Evolutionary conservation across 2,888 invertebrate genomes (phyloP).

Genomic region (Tachina lurida): DNA sequence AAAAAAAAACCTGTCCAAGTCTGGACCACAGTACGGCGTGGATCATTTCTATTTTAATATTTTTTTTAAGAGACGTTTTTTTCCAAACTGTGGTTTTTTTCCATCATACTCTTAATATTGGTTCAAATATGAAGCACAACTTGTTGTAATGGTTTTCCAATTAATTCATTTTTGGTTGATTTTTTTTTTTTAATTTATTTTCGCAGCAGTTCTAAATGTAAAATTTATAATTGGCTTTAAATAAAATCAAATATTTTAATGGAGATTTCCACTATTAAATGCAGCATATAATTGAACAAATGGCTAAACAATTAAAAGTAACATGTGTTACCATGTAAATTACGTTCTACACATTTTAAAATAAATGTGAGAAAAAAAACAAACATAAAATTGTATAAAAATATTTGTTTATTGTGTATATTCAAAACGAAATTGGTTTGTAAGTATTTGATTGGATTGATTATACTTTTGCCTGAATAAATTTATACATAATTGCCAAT

Average conservation of each 20-base stretch:
- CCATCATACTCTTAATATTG: conserved; percentile 53
- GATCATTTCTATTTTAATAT: conserved; percentile 51
- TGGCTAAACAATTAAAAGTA: conserved; percentile 58
- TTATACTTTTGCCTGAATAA: conserved; percentile 80
- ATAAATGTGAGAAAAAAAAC: conserved; percentile 7
- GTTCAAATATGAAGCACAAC: conserved; percentile 38
- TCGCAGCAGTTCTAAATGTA: conserved; percentile 18
- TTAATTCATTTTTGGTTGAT: conserved; percentile 31
- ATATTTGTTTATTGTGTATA: conserved; percentile 30
- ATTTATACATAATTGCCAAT: conserved; percentile 81
- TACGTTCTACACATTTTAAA: conserved; percentile 34
- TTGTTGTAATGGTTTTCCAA: conserved; percentile 61
- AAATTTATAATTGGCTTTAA: conserved; percentile 50
- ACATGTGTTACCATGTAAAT: conserved; percentile 57
- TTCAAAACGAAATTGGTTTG: conserved; percentile 39
- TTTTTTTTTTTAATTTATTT: conserved; percentile 18
- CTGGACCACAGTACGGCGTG: conserved; percentile 67
- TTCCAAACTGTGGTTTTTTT: conserved; percentile 59
- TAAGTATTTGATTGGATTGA: conserved; percentile 76
- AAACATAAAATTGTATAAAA: conserved; percentile 23
- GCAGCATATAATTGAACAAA: conserved; percentile 18
- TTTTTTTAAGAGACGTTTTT: conserved; percentile 24
- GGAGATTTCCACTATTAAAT: conserved; percentile 2
- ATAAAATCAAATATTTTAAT: conserved; percentile 40
- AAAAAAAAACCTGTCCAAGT: conserved; percentile 59